These are phyloP conservation scores for Telmatherina bonti DNA, from an alignment of 2,797 vertebrate species.

Conservation along the genomic window DNA sequence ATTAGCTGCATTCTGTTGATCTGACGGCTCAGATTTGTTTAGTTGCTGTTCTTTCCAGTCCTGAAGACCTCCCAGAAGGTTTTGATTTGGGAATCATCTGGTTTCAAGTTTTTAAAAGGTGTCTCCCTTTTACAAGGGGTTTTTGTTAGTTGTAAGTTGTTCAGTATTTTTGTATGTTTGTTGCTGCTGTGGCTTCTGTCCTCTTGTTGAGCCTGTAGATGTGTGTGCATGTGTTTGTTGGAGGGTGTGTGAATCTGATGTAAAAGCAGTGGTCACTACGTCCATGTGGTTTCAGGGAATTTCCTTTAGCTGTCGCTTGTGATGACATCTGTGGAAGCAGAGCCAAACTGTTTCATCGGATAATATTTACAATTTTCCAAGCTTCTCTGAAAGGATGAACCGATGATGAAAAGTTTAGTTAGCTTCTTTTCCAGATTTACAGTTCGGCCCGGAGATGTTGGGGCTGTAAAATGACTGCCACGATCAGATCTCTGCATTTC, in stretches of 20 bases:
- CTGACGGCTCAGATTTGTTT: not conserved
- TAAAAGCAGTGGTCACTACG: not conserved
- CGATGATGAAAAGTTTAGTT: not conserved
- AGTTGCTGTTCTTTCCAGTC: no score
- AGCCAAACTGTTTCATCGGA: not conserved
- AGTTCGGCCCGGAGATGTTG: no score
- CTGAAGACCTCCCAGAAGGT: not conserved
- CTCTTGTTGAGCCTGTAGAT: not conserved
- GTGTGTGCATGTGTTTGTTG: not conserved
- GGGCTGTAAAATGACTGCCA: no score
- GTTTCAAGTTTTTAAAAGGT: no score
- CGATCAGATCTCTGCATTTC: no score
- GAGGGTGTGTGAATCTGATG: not conserved
- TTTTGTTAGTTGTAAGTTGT: not conserved
- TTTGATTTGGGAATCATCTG: not conserved
- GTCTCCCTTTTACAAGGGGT: no score
- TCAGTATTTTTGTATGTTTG: not conserved
- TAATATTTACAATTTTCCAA: not conserved
- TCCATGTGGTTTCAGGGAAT: not conserved
- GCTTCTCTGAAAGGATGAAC: not conserved
- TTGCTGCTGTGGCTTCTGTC: not conserved
- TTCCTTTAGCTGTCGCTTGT: not conserved
- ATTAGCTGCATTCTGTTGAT: not conserved
- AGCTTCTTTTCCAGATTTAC: no score
- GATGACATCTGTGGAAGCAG: not conserved